Evolutionary conservation across 2,113 vertebrate genomes (phyloP), one percentile per base, ranked within the genome.

Genomic region (Centrocercus urophasianus): DNA sequence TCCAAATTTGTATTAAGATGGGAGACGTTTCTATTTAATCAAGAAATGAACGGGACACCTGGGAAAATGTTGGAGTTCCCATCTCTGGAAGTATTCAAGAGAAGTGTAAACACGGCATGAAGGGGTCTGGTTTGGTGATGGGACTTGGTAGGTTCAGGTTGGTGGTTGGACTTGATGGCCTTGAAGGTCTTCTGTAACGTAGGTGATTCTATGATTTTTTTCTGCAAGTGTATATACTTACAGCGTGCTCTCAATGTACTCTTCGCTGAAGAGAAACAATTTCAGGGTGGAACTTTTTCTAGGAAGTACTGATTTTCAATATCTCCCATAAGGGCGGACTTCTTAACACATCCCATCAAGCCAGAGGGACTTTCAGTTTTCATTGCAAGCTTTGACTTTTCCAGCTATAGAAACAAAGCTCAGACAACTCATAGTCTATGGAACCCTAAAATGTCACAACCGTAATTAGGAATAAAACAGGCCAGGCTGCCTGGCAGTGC

Each of bases 351-450:
- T 89, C 61, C 64, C 30, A 34, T 34, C 66, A 71, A 57, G n/a
- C 57, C n/a, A 88, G 30, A 72, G 61, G 3, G 38, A 36, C 79
- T 76, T 18, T 71, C 32, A 75, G 60, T 89, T 93, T 95, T 82
- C 70, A 74, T 81, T 27, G 38, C 36, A 75, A 42, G 15, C 50
- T 74, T 73, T 86, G 34, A 24, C 27, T 93, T 54, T 87, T 56
- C 88, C 34, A 89, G 57, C 85, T 80, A 28, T 54, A 72, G 56
- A 95, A 63, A 92, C n/a, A 15, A 71, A 88, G 83, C 43, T 93
- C 71, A 85, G 63, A 74, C 42, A 93, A 90, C 56, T 52, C 52
- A 54, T 11, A 6, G 61, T 48, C 28, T 77, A 36, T n/a, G 71
- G 42, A 91, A 83, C 30, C 86, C 48, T 82, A 77, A 96, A 83